Evolutionary conservation across 37 sponge, comb jelly and placozoan genomes (phyloP).

Genomic region (Corticium candelabrum): DNA sequence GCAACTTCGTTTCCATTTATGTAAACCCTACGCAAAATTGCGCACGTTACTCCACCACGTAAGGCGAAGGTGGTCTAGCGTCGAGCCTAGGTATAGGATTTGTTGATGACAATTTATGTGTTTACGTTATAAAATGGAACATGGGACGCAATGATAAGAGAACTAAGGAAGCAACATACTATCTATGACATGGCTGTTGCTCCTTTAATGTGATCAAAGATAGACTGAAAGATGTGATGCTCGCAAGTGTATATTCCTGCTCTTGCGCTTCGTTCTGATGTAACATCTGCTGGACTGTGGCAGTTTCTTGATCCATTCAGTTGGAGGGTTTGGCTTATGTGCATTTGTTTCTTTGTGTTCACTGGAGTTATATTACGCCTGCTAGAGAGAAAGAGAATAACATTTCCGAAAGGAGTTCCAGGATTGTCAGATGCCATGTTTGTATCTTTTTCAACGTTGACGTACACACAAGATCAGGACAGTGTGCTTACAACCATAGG

Average conservation of each 20-base stretch:
- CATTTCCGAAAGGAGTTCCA: neutral
- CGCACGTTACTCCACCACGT: too few relatives aligned
- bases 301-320: constrained; percentile 3
- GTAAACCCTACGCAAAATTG: too few relatives aligned
- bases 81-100: too few relatives aligned
- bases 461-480: neutral
- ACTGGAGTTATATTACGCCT: neutral
- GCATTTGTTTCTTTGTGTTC: neutral
- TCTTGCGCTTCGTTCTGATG: neutral
- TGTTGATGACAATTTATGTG: neutral
- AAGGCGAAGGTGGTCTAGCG: too few relatives aligned
- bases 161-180: neutral
- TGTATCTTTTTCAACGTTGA: constrained; percentile 5
- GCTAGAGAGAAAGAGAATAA: neutral
- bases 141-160: neutral
- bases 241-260: neutral
- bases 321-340: neutral
- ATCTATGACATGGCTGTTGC: constrained; percentile 8
- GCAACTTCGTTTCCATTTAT: too few relatives aligned
- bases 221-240: neutral
- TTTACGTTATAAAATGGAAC: neutral
- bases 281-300: neutral
- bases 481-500: neutral
- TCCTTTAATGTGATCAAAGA: neutral
- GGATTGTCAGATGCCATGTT: neutral